Base-by-base conservation (phyloP, 2,888 invertebrate genomes). In the Drosophila recens region DNA sequence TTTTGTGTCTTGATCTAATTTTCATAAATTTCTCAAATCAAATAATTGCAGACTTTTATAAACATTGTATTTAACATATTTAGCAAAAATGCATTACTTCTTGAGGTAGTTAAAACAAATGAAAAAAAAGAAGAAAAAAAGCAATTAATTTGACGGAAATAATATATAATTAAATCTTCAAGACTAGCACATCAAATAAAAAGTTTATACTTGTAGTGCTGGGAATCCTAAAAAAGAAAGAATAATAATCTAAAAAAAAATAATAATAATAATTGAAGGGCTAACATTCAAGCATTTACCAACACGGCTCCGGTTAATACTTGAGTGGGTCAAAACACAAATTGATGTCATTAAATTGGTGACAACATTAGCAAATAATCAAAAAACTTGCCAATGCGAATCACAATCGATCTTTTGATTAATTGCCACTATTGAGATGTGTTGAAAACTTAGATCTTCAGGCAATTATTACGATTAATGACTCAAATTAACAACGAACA, bases 401-500 rank as follows among this genome's bases (percentile, higher is more conserved):
- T 23, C 38, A 53, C 38, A 61, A 48, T 57, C 56, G 38, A 58
- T 48, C 58, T 15, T 13, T 52, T 65, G 58, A 65, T 65, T 65
- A 51, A 63, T 63, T 63, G 63, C 46, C 54, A 13, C 42, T 51
- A 34, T 43, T 42, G 2, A 53, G 45, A 45, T 51, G 1, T 48
- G 48, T 36, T 64, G 43, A 64, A 57, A 48, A 27, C 40, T 40
- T 33, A 27, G 33, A 27, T 49, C 54, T n/a, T 33, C 38, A 20
- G 40, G 54, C 51, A 30, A 62, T 53, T 23, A 9, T 30, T 1
- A 46, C 53, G 46, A 53, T 57, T 64, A 57, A 64, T 64, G 56
- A 64, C 43, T 49, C 11, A 27, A 49, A 49, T 54, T 33, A 64
- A 27, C 49, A 15, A 27, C 15, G 27, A 56, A 49, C 42, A 56